Conservation (phyloP, 2,113 vertebrate species). For the Lagenorhynchus albirostris region DNA sequence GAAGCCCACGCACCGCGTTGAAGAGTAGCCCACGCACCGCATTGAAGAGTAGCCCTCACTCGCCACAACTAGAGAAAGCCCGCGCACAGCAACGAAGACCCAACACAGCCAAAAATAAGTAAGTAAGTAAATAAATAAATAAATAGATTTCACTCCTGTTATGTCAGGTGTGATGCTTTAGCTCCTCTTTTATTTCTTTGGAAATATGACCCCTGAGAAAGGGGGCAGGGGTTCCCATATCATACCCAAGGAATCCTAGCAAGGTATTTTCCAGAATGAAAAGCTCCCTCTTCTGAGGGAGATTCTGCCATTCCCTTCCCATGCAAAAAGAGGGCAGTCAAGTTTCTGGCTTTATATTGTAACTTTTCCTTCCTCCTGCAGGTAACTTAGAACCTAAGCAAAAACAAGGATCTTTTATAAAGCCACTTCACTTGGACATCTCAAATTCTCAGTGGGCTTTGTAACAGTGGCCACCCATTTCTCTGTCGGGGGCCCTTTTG, state of each 20-base stretch:
- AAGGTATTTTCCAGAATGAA: not conserved
- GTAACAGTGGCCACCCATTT: not conserved
- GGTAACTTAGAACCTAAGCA: not conserved
- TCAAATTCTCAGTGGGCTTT: not conserved
- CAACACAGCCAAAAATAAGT: too few relatives aligned
- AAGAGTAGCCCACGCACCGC: too few relatives aligned
- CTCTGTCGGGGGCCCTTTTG: not conserved
- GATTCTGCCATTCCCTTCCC: not conserved
- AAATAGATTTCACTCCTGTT: not conserved
- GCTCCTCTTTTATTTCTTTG: not conserved
- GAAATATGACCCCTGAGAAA: not conserved
- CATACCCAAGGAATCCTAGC: not conserved
- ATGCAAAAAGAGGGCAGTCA: not conserved
- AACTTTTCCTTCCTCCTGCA: not conserved
- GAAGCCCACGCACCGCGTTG: too few relatives aligned
- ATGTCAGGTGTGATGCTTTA: not conserved
- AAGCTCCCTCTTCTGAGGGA: not conserved
- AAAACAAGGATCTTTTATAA: constrained; percentile 1
- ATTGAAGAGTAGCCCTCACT: too few relatives aligned
- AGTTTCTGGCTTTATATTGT: not conserved
- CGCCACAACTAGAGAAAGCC: too few relatives aligned
- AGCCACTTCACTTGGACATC: not conserved
- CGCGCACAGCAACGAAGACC: rapidly evolving
- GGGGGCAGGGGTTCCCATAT: not conserved
- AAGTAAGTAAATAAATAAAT: too few relatives aligned